A percentile compares a stretch with the other conserved stretches of the same genome.
These are phyloP conservation scores for Stictocephala bisonia DNA, from an alignment of 2,888 invertebrate species.

Conservation along the genomic window DNA sequence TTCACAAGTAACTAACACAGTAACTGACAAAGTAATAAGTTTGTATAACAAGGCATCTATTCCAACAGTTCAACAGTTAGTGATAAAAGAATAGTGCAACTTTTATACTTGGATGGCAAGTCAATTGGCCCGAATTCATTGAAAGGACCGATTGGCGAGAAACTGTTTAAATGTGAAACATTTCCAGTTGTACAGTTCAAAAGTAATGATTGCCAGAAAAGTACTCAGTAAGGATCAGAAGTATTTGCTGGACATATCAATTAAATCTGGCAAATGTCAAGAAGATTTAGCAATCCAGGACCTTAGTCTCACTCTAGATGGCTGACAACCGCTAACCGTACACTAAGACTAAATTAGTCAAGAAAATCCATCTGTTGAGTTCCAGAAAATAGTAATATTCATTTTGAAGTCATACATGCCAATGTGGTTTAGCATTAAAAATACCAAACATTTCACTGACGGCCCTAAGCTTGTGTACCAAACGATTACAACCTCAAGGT, in stretches of 20 bases:
- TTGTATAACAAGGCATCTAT: constrained; percentile 6
- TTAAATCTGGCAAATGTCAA: constrained; percentile 39
- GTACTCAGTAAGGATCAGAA: constrained; percentile 46
- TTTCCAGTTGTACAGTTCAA: constrained; percentile 46
- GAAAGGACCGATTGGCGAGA: constrained; percentile 44
- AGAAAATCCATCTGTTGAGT: constrained; percentile 18
- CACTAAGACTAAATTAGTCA: constrained; percentile 16
- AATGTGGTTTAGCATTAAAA: constrained; percentile 33
- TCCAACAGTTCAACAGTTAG: constrained; percentile 28
- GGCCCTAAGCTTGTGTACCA: constrained; percentile 23
- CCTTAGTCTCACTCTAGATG: constrained; percentile 31
- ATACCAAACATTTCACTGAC: constrained; percentile 12
- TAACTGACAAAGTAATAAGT: constrained; percentile 1
- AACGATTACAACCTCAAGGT: constrained; percentile 15
- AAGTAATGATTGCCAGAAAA: constrained; percentile 40
- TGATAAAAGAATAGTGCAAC: not conserved
- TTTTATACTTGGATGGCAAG: constrained; percentile 43
- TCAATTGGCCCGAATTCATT: constrained; percentile 45
- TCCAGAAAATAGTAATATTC: constrained; percentile 4
- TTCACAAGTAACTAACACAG: not conserved
- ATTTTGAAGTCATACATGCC: constrained; percentile 25
- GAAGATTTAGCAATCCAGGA: constrained; percentile 37
- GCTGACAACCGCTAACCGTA: constrained; percentile 24
- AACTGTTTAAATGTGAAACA: constrained; percentile 47
- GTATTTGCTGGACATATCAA: constrained; percentile 47